Conservation (phyloP, 2,797 vertebrate species). For the Pitangus sulphuratus region DNA sequence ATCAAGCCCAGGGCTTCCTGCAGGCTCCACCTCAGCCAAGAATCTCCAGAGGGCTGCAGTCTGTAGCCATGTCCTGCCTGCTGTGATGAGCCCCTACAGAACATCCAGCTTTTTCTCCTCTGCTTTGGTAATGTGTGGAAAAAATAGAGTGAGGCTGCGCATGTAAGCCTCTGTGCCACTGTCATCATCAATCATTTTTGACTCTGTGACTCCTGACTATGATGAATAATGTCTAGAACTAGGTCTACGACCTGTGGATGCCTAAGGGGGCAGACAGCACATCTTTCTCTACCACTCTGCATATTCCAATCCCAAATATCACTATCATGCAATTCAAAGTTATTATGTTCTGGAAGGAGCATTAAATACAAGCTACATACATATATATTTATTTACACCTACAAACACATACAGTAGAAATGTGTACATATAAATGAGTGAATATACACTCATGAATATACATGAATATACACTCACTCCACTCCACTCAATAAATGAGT, state of each 20-base stretch:
- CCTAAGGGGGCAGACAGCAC: not conserved
- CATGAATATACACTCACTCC: too few species aligned
- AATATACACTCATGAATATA: not conserved
- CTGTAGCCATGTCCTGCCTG: not conserved
- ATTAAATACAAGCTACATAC: not conserved
- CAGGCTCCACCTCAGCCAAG: not conserved
- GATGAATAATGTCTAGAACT: not conserved
- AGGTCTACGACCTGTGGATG: accelerated
- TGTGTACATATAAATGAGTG: not conserved
- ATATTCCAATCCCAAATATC: not conserved
- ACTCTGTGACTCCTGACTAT: not conserved
- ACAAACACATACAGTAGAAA: not conserved
- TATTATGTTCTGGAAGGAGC: not conserved
- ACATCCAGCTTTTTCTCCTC: not conserved
- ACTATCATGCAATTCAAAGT: not conserved
- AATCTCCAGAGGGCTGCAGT: not conserved
- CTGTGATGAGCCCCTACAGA: not conserved
- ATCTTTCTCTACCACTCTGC: not conserved
- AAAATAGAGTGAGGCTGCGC: not conserved
- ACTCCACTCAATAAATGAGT: not conserved
- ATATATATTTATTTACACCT: not conserved
- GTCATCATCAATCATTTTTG: not conserved
- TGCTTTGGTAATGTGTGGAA: not conserved
- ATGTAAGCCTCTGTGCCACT: not conserved
- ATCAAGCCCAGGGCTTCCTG: not conserved